Evolutionary conservation across 2,113 vertebrate species (phyloP), one percentile per base, ranked within the genome.

Genomic region (Hiodon tergisus): DNA sequence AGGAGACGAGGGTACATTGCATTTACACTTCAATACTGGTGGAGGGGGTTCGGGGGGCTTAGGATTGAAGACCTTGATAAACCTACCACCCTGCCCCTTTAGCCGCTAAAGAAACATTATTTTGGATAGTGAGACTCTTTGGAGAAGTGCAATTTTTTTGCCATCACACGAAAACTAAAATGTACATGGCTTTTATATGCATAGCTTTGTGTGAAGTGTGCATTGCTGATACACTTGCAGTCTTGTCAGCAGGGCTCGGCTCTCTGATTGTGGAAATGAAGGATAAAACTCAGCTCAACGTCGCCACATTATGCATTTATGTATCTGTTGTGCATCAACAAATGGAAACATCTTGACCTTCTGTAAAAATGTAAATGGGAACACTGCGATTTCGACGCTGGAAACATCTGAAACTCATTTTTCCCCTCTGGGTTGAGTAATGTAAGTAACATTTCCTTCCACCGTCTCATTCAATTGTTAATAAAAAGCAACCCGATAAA

Each of bases 1-100:
- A 87, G 82, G 86, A 88, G 88, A 91, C 89, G 89, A 88, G 85
- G 87, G 86, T 91, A 87, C 84, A 91, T 92, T 91, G 89, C 90
- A 92, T 92, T 90, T 87, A 88, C 84, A 88, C 90, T 84, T 83
- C 87, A 87, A 90, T 88, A 86, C 85, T 5, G 86, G 31, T 31
- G 31, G 31, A 86, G 84, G 87, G 86, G 90, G 90, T 92, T 91
- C 91, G 89, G 89, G 91, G 89, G 90, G 90, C 87, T 88, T 82
- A 85, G 90, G 88, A 90, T 88, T 88, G 88, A 90, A 86, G 31
- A 31, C 31, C 88, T 86, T 90, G 88, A 90, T 90, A 89, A 91
- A 88, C 87, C 75, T 85, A 83, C 87, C 83, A 84, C 83, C 87
- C 85, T 84, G 84, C 78, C 17, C 48, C 31, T 31, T 31, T 31